phyloP scores from a whole-genome alignment of 2,888 invertebrate genomes.

The Polymixis flavicincta region DNA sequence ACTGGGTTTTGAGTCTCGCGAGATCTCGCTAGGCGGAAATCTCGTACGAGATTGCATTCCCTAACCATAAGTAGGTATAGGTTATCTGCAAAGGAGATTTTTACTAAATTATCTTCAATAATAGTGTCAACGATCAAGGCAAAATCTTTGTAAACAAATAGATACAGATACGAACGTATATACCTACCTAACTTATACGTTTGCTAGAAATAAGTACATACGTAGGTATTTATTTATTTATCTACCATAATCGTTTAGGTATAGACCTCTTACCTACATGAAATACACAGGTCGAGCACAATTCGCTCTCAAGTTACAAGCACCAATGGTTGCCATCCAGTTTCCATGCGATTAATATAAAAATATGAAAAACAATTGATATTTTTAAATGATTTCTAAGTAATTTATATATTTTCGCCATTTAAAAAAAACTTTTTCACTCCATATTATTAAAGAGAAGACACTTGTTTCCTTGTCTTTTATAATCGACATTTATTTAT shows the following conservation, averaged over 20 bases:
- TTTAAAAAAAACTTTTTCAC: no score
- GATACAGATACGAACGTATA: neutral
- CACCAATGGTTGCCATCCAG: no score
- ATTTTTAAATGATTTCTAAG: no score
- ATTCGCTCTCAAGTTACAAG: neutral
- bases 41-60: no score
- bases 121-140: constrained; percentile 47
- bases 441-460: neutral
- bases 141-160: constrained; percentile 34
- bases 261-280: neutral
- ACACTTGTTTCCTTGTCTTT: neutral
- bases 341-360: neutral
- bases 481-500: neutral
- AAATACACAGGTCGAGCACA: neutral
- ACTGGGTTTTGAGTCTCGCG: no score
- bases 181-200: no score
- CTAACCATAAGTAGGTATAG: constrained; percentile 6
- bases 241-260: neutral
- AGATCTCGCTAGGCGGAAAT: no score
- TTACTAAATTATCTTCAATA: constrained; percentile 10
- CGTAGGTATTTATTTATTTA: no score
- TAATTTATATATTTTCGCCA: no score
- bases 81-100: constrained; percentile 5
- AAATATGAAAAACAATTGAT: no score
- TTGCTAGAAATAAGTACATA: neutral